Base-by-base conservation (phyloP, 2,888 invertebrate species). In the Tachystola acroxantha region DNA sequence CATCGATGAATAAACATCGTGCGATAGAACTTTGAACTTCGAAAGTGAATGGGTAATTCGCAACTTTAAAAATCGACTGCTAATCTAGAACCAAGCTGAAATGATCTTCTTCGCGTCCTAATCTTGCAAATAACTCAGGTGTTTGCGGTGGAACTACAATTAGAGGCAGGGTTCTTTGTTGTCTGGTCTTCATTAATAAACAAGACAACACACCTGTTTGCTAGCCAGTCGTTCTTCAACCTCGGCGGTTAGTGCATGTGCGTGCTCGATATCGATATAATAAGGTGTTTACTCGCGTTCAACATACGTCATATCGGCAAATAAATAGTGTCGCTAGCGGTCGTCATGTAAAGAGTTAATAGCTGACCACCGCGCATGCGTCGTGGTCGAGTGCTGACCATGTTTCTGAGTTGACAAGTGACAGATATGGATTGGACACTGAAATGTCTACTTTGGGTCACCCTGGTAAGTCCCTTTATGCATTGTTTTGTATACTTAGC, bases 391-490 rank as follows among this genome's bases (percentile, higher is more conserved):
- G 43, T 37, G 49, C 42, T 32, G 49, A 53, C 39, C 42, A 55
- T 57, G 52, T 46, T 52, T 37, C 42, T 53, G 40, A 58, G 53
- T 55, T 53, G 30, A 49, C 25, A 25, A 33, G 25, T 58, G 16
- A 50, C 45, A 53, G 48, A 42, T 42, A 79, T 77, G 81, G 67
- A 62, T 47, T 63, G 71, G 68, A 64, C 57, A 58, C 48, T 66
- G 40, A 46, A 57, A 43, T 65, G 57, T 42, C 45, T 71, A 40
- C 45, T 76, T 47, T 66, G 57, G 59, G 57, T 73, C 47, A 57
- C 55, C 41, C 47, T 72, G 59, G 81, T 81, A 45, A 70, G 75
- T 72, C 38, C 6, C n/a, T n/a, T n/a, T n/a, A n/a, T n/a, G n/a
- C n/a, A n/a, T n/a, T n/a, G n/a, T n/a, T n/a, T n/a, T n/a, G n/a